phyloP scores from a whole-genome alignment of 2,888 invertebrate species.

The Pachycephus smyrnensis region DNA sequence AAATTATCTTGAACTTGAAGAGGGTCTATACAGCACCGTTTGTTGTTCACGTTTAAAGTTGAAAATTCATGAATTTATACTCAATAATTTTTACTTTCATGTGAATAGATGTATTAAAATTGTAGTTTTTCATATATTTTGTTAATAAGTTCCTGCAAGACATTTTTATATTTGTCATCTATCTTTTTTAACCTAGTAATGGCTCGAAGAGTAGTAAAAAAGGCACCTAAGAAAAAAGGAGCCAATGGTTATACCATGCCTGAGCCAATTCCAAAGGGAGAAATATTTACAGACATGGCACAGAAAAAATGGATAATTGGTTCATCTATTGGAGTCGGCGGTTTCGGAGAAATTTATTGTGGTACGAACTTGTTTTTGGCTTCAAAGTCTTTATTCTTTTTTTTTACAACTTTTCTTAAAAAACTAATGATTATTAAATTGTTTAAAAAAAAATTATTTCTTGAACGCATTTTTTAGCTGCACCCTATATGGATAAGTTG shows the following conservation, averaged over 20 bases:
- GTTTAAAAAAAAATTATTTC: constrained; percentile 9
- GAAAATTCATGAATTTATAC: not conserved
- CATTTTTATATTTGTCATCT: not conserved
- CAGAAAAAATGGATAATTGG: constrained; percentile 90
- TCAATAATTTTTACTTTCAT: not conserved
- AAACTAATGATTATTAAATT: not conserved
- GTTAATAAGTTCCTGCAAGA: not conserved
- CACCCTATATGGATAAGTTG: constrained; percentile 67
- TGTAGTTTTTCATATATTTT: not conserved
- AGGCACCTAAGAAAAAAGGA: constrained; percentile 60
- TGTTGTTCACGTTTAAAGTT: not conserved
- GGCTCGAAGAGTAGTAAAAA: constrained; percentile 53
- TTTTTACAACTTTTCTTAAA: not conserved
- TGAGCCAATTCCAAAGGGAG: constrained; percentile 80
- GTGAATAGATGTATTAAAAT: not conserved
- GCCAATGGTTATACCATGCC: constrained; percentile 73
- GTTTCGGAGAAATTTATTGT: constrained; percentile 94
- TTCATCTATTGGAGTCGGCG: constrained; percentile 88
- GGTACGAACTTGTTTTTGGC: constrained; percentile 71
- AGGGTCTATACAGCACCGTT: not conserved
- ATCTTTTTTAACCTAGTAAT: constrained; percentile 42
- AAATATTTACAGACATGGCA: constrained; percentile 79
- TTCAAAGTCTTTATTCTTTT: not conserved
- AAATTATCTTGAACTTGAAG: not conserved
- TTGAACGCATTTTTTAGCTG: constrained; percentile 55